These are phyloP conservation scores for Polypterus senegalus DNA, from an alignment of 2,113 vertebrate genomes.

Conservation along the genomic window DNA sequence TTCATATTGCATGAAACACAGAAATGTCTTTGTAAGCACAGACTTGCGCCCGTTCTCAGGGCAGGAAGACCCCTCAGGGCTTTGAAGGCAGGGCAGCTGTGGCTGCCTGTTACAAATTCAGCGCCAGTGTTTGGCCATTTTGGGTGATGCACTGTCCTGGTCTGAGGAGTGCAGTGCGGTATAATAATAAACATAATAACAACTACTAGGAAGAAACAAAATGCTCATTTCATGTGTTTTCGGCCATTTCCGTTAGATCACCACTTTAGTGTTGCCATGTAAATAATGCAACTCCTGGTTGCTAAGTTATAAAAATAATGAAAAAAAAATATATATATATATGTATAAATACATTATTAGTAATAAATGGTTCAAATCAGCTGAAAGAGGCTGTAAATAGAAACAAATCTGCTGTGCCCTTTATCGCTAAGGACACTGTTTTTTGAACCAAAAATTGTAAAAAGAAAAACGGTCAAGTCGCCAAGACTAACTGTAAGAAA, in stretches of 20 bases:
- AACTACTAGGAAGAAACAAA: no score
- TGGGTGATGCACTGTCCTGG: neutral
- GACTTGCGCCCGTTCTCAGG: neutral
- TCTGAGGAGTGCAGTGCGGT: neutral
- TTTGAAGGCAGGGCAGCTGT: slow-evolving; percentile 5
- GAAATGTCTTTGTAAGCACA: slow-evolving; percentile 41
- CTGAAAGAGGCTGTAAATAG: slow-evolving; percentile 35
- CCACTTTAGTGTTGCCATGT: slow-evolving; percentile 62
- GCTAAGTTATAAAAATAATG: slow-evolving; percentile 26
- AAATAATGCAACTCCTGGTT: slow-evolving; percentile 50
- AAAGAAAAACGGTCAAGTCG: slow-evolving; percentile 36
- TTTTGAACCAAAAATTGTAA: slow-evolving; percentile 56
- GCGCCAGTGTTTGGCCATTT: slow-evolving; percentile 35
- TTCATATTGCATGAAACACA: slow-evolving; percentile 68
- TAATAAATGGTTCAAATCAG: slow-evolving; percentile 41
- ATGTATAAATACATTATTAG: no score
- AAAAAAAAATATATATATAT: neutral
- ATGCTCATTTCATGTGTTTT: slow-evolving; percentile 46
- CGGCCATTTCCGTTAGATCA: slow-evolving; percentile 40
- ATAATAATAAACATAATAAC: neutral
- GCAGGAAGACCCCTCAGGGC: neutral
- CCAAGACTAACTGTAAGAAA: slow-evolving; percentile 46
- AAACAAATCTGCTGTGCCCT: slow-evolving; percentile 43
- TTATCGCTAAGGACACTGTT: slow-evolving; percentile 47
- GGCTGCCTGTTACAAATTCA: slow-evolving; percentile 29